Evolutionary conservation across 2,888 invertebrate species (phyloP).

Genomic region (Hypena proboscidalis): DNA sequence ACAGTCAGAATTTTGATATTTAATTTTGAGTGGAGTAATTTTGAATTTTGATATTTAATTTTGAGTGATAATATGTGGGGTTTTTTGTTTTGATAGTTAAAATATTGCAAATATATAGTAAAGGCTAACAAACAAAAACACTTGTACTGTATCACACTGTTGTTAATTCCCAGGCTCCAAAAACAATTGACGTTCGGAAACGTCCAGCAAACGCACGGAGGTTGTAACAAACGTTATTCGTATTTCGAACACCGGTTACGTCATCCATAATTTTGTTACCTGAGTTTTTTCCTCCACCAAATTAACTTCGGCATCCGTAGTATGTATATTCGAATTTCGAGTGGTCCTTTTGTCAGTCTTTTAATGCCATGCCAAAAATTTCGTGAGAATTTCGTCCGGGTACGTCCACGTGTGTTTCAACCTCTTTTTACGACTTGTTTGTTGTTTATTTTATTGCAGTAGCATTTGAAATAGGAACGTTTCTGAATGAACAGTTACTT

Average conservation of each 20-base stretch:
- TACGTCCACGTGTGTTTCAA: conserved; percentile 30
- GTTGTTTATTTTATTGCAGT: conserved; percentile 12
- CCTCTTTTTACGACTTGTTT: conserved; percentile 10
- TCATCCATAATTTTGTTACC: conserved; percentile 34
- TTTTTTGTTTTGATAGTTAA: too few relatives aligned
- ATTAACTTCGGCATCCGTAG: conserved; percentile 23
- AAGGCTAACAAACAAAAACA: too few relatives aligned
- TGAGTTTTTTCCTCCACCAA: conserved; percentile 38
- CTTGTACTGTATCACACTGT: too few relatives aligned
- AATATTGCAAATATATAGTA: too few relatives aligned
- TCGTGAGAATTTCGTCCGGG: conserved; percentile 46
- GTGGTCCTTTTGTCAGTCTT: conserved; percentile 36
- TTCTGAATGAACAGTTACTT: background rate
- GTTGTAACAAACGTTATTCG: conserved; percentile 3
- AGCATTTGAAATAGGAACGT: conserved; percentile 1
- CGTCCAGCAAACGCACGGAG: too few relatives aligned
- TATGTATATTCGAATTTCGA: conserved; percentile 25
- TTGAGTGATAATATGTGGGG: too few relatives aligned
- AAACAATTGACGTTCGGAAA: conserved; percentile 1
- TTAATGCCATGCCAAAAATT: conserved; percentile 39
- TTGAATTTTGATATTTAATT: too few relatives aligned
- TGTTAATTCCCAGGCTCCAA: too few relatives aligned
- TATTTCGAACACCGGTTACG: conserved; percentile 14
- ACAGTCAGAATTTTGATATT: too few relatives aligned
- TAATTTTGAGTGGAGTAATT: too few relatives aligned